Evolutionary conservation across 1,140 invertebrate species (phyloP).

Genomic region (Cyclargus thomasi): DNA sequence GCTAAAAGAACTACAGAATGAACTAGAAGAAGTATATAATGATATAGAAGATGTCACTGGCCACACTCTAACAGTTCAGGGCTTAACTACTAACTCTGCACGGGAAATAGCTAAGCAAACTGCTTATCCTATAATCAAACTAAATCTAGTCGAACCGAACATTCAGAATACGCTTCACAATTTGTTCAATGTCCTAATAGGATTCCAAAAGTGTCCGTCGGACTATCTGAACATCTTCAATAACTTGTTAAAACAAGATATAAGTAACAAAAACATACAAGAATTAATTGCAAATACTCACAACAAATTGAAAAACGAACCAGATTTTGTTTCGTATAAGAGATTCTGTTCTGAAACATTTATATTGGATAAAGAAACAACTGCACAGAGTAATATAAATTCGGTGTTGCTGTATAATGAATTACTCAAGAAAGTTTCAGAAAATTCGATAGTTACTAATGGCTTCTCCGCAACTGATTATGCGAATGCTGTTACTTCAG

Average conservation of each 20-base stretch:
- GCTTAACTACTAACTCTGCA: constrained; percentile 42
- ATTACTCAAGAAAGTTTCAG: constrained; percentile 35
- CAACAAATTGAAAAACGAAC: constrained; percentile 23
- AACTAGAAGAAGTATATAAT: constrained; percentile 39
- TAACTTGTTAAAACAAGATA: constrained; percentile 29
- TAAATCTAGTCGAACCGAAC: constrained; percentile 23
- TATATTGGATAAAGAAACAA: constrained; percentile 25
- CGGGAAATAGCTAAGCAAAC: constrained; percentile 51
- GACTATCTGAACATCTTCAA: constrained; percentile 29
- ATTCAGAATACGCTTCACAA: constrained; percentile 23
- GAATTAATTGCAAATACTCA: constrained; percentile 36
- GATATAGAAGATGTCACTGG: constrained; percentile 19
- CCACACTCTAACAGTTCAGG: constrained; percentile 55
- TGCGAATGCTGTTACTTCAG: constrained; percentile 48
- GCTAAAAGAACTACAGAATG: constrained; percentile 51
- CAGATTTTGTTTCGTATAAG: constrained; percentile 28
- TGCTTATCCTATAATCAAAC: constrained; percentile 34
- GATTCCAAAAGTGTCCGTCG: constrained; percentile 44
- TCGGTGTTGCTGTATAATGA: constrained; percentile 46
- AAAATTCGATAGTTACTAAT: constrained; percentile 23
- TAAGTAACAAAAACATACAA: constrained; percentile 22
- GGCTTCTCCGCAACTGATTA: constrained; percentile 56
- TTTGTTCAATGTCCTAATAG: constrained; percentile 37
- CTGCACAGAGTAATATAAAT: constrained; percentile 38
- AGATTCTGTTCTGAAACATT: constrained; percentile 49